Evolutionary conservation across 2,888 invertebrate species (phyloP), one percentile per base, ranked within the genome.

Genomic region (Exocentrus adspersus): DNA sequence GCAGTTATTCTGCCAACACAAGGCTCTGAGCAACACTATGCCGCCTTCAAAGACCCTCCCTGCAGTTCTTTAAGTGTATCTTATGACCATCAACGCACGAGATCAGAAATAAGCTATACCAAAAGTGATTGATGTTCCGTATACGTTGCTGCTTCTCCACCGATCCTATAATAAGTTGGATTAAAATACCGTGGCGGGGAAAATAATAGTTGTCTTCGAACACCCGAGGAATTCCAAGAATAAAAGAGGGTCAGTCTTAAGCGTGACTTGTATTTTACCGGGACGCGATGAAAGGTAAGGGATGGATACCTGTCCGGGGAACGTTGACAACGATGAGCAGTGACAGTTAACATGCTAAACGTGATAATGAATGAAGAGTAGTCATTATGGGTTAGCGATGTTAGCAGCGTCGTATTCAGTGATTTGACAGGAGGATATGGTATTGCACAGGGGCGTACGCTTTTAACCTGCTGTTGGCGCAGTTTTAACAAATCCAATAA

Each of bases 341-440:
- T 65, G 64, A 68, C 67, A 65, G 71, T 64, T 74, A 73, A 73
- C 75, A 75, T 69, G 71, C 65, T 65, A 72, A 72, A 77, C 78
- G 78, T 78, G 78, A 75, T 72, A 69, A 67, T 73, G 75, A 76
- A 77, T 76, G 73, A 74, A 75, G 71, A 71, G 64, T 67, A 59
- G 67, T 77, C 72, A 78, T 78, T 78, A 78, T 74, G 69, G 70
- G 28, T 52, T 58, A 46, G 52, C 60, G 52, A 65, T 68, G 66
- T 60, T 45, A 30, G 60, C 63, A 60, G 53, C 60, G 52, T 66
- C 67, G 66, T 60, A 50, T 41, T 60, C 63, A 60, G 53, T 63
- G 66, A 66, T 66, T 63, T 62, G 41, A 53, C 37, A 28, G 58
- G 45, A 46, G 59, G 51, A 46, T 45, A 51, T 50, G 58, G n/a